phyloP scores from a whole-genome alignment of 2,888 invertebrate species.

The Toxonevra muliebris region DNA sequence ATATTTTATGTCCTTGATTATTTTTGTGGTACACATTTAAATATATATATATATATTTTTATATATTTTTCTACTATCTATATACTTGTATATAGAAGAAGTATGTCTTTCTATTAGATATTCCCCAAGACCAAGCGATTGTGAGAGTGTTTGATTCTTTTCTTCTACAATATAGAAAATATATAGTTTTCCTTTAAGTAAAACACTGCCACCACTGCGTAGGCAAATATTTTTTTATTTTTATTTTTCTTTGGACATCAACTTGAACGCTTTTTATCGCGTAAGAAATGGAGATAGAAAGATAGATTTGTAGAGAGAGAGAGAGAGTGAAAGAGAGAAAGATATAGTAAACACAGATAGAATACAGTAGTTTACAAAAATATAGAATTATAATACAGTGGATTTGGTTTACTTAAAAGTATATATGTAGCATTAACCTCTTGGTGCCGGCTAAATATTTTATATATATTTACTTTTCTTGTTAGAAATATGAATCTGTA shows the following conservation, averaged over 20 bases:
- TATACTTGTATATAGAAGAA: conserved; percentile 11
- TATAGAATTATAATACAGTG: conserved; percentile 46
- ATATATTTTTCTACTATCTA: conserved; percentile 36
- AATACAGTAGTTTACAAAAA: conserved; percentile 23
- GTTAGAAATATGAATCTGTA: background rate
- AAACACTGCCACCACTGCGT: conserved; percentile 66
- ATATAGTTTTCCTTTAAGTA: conserved; percentile 58
- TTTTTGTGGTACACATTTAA: conserved; percentile 10
- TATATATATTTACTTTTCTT: background rate
- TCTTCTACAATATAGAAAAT: conserved; percentile 18
- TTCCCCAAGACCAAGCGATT: conserved; percentile 60
- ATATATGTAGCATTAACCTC: background rate
- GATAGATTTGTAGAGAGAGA: too few relatives aligned
- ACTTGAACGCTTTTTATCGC: background rate
- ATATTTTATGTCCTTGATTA: too few relatives aligned
- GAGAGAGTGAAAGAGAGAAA: too few relatives aligned
- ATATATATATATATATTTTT: background rate
- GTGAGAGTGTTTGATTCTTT: conserved; percentile 42
- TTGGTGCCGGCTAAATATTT: background rate
- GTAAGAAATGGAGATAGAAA: background rate
- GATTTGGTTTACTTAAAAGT: conserved; percentile 46
- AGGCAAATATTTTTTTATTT: conserved; percentile 46
- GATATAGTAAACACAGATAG: background rate
- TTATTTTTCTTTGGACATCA: background rate
- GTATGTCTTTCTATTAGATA: background rate